Evolutionary conservation across 2,888 invertebrate genomes (phyloP).

Genomic region (Amphimallon solstitiale): DNA sequence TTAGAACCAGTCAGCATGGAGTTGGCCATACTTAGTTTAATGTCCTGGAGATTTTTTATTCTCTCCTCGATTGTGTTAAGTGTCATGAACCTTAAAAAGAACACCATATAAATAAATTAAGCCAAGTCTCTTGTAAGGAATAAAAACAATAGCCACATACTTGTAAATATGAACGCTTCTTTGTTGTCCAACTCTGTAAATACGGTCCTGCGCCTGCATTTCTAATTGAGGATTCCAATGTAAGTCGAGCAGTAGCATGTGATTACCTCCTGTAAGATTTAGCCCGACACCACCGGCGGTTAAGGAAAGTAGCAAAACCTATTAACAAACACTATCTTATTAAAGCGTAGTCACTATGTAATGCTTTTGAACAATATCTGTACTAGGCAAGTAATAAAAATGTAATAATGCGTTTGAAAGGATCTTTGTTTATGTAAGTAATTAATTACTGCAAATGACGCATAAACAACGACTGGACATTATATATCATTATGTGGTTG

Average conservation of each 20-base stretch:
- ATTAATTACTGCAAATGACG: no score
- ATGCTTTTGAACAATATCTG: no score
- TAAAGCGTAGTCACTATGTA: no score
- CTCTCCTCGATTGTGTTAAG: slow-evolving; percentile 88
- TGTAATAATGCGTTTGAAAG: no score
- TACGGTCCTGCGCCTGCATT: slow-evolving; percentile 92
- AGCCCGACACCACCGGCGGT: slow-evolving; percentile 95
- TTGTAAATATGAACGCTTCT: slow-evolving; percentile 85
- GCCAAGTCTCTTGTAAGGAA: background rate
- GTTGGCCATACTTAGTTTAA: slow-evolving; percentile 80
- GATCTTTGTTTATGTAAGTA: no score
- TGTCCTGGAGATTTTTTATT: slow-evolving; percentile 82
- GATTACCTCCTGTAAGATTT: slow-evolving; percentile 92
- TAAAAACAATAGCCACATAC: slow-evolving; percentile 63
- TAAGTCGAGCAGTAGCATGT: slow-evolving; percentile 88
- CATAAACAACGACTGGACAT: no score
- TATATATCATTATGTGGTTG: no score
- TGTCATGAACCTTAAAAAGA: slow-evolving; percentile 78
- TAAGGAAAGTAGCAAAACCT: slow-evolving; percentile 85
- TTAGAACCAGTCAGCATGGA: slow-evolving; percentile 80
- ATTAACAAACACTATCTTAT: no score
- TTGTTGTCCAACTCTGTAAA: slow-evolving; percentile 90
- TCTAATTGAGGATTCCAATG: slow-evolving; percentile 99
- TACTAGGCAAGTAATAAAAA: no score
- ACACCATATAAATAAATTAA: slow-evolving; percentile 7